phyloP scores from a whole-genome alignment of 1,140 invertebrate species.

The Phocides pigmalion region DNA sequence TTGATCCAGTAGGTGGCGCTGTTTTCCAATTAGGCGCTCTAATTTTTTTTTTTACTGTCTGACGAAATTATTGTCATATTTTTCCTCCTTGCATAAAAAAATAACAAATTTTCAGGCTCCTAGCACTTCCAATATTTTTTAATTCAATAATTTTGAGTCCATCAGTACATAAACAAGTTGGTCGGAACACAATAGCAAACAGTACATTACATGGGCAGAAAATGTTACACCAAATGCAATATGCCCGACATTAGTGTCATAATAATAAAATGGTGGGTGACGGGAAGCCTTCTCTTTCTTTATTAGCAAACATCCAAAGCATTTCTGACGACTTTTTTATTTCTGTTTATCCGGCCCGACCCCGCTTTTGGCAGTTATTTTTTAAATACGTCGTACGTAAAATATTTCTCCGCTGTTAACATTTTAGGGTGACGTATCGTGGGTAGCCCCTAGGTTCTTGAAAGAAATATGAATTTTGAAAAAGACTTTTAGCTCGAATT shows the following conservation, averaged over 20 bases:
- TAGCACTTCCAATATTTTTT: too few relatives aligned
- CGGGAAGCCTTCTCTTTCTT: constrained; percentile 28
- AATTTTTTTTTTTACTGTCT: too few relatives aligned
- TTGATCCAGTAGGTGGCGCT: too few relatives aligned
- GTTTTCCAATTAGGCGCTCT: too few relatives aligned
- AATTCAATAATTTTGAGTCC: too few relatives aligned
- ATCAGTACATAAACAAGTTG: too few relatives aligned
- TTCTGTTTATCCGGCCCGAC: constrained; percentile 52
- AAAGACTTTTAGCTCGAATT: constrained; percentile 11
- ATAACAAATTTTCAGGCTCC: too few relatives aligned
- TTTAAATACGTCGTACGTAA: constrained; percentile 51
- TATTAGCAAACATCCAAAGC: constrained; percentile 35
- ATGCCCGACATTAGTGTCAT: constrained; percentile 54
- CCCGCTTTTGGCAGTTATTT: constrained; percentile 43
- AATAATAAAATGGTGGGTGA: constrained; percentile 60
- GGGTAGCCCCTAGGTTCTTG: constrained; percentile 16
- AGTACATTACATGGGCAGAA: constrained; percentile 29
- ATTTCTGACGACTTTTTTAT: constrained; percentile 65
- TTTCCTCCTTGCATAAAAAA: too few relatives aligned
- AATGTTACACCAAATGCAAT: constrained; percentile 44
- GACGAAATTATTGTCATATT: too few relatives aligned
- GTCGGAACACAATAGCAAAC: constrained; percentile 29
- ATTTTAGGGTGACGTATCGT: constrained; percentile 16
- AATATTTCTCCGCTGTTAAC: constrained; percentile 46
- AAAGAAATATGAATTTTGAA: constrained; percentile 28